phyloP scores from a whole-genome alignment of 2,797 vertebrate genomes.

The Heliangelus exortis region DNA sequence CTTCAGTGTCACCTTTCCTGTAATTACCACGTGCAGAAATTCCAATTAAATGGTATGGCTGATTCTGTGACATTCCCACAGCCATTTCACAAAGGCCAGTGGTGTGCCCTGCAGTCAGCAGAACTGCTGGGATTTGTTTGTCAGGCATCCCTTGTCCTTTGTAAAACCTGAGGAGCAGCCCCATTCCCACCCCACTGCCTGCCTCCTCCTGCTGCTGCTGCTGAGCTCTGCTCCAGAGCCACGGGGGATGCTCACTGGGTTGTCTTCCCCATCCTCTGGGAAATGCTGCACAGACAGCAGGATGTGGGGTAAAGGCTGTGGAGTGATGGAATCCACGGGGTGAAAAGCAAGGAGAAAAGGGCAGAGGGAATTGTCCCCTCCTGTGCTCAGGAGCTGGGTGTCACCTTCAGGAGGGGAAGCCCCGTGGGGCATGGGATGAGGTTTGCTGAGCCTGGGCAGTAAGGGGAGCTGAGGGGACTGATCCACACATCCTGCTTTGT shows the following conservation, averaged over 20 bases:
- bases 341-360: neutral
- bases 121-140: conserved; percentile 37
- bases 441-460: neutral
- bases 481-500: neutral
- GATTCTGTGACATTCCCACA: conserved; percentile 25
- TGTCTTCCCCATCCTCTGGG: rapidly evolving
- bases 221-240: neutral
- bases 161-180: neutral
- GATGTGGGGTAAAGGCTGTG: neutral
- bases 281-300: neutral
- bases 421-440: neutral
- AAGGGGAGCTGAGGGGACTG: neutral
- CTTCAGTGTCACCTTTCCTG: conserved; percentile 26
- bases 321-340: neutral
- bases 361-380: too few species aligned
- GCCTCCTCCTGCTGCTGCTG: neutral
- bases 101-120: conserved; percentile 27
- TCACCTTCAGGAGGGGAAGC: neutral
- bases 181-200: neutral
- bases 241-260: neutral
- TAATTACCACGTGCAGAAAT: conserved; percentile 8
- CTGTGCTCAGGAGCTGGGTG: too few species aligned
- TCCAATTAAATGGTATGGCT: neutral
- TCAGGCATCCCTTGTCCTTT: neutral
- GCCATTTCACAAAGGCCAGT: neutral